These are phyloP conservation scores for Rhipidura dahli DNA, from an alignment of 2,113 vertebrate species.

Conservation along the genomic window DNA sequence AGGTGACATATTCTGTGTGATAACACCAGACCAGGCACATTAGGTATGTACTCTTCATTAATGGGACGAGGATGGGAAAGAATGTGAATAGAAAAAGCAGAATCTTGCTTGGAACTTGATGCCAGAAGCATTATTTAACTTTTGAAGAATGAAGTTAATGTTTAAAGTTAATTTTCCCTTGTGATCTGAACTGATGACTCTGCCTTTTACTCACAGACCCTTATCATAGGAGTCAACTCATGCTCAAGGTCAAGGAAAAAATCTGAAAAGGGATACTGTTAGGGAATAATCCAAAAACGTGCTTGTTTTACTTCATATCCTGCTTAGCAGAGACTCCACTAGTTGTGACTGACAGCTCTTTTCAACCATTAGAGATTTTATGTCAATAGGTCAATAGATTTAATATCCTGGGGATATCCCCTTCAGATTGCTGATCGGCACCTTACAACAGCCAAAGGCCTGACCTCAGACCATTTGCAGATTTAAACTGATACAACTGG, in stretches of 20 bases:
- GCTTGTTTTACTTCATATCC: slow-evolving; percentile 8
- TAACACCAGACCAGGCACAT: not conserved
- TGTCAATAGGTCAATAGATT: slow-evolving; percentile 56
- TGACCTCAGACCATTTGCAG: not conserved
- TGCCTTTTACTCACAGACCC: not conserved
- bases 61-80: not conserved
- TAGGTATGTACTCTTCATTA: not conserved
- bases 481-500: not conserved
- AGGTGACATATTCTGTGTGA: not conserved
- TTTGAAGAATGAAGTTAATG: not conserved
- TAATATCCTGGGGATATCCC: slow-evolving; percentile 30
- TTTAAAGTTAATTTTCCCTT: not conserved
- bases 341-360: not conserved
- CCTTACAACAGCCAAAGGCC: slow-evolving; percentile 17
- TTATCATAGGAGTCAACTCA: not conserved
- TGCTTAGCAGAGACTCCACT: not conserved
- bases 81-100: not conserved
- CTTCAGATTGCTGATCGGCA: not conserved
- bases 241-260: not conserved
- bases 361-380: slow-evolving; percentile 11
- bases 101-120: not conserved
- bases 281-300: not conserved
- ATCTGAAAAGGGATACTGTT: not conserved
- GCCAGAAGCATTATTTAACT: not conserved
- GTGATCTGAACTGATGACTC: not conserved